A percentile compares a stretch with the other conserved stretches of the same genome.
Conservation (phyloP, 2,888 invertebrate species). For the Glaucopsyche alexis region DNA sequence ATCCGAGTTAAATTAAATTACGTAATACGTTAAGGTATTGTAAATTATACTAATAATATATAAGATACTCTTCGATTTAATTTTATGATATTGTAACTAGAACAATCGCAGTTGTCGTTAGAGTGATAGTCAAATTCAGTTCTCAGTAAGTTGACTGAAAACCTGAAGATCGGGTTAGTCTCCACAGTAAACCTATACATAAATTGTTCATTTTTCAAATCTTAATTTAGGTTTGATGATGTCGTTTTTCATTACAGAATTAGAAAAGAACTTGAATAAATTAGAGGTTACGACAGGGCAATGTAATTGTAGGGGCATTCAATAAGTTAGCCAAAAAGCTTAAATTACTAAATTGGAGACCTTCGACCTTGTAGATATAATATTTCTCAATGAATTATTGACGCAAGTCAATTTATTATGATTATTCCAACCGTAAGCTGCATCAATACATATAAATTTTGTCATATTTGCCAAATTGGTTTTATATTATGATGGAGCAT, state of each 20-base stretch:
- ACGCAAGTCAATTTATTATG: conserved; percentile 15
- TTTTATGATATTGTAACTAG: background rate
- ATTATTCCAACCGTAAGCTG: conserved; percentile 3
- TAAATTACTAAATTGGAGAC: background rate
- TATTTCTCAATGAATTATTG: conserved; percentile 19
- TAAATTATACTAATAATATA: too few species aligned
- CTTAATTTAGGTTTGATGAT: too few species aligned
- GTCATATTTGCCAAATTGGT: conserved; percentile 30
- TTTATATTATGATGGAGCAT: conserved; percentile 30
- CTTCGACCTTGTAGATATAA: background rate
- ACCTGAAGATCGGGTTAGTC: background rate
- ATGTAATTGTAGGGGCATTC: background rate
- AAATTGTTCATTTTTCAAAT: too few species aligned
- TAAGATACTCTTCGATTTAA: too few species aligned
- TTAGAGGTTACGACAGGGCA: background rate
- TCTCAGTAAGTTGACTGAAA: background rate
- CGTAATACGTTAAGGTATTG: background rate
- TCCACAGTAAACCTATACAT: too few species aligned
- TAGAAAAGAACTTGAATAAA: background rate
- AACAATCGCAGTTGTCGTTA: background rate
- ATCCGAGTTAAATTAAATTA: background rate
- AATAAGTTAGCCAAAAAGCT: conserved; percentile 9
- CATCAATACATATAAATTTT: conserved; percentile 11
- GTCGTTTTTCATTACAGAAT: background rate
- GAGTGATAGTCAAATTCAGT: background rate